Base-by-base conservation (phyloP, 2,113 vertebrate genomes). In the Oxygymnocypris stewartii region DNA sequence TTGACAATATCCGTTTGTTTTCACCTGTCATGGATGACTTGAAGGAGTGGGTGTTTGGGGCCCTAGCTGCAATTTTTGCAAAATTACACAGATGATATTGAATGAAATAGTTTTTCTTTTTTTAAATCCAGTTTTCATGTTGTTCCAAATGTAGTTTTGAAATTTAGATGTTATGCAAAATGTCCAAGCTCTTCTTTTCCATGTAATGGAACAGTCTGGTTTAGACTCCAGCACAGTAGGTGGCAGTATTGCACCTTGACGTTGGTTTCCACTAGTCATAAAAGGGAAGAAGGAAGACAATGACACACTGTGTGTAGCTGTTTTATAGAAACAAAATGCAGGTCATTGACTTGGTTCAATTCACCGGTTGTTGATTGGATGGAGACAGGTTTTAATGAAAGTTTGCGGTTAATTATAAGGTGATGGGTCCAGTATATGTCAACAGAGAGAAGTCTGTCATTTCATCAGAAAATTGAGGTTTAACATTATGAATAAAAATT, bases 1-100 rank as follows among this genome's bases (percentile, higher is more conserved):
- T 89, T 90, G 92, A 94, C 93, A 92, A 79, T 90, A 92, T 89
- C 93, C 92, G 92, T 94, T 93, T 92, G 91, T 92, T 91, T 89
- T 88, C 91, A 92, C 90, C 92, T 91, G 74, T 86, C 54, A 87
- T 80, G 90, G 92, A 93, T 90, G 92, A 91, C 82, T 89, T 47
- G 12, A 87, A 89, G 67, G 65, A 80, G 57, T 63, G 25, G 47
- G 71, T 87, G 79, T 87, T 57, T 84, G 73, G 74, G 44, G 81
- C 47, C 79, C 9, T 47, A 14, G 73, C 73, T 14, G 40, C 73
- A n/a, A 25, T 51, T 77, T 49, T 40, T 20, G 69, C 75, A 31
- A 51, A 77, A 51, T 28, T 14, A 49, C 44, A 49, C n/a, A 28
- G 23, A 9, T 77, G n/a, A 42, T 42, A n/a, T 74, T 11, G 4